Percentiles rank a stretch among this genome's conserved stretches.
Conservation (phyloP, 2,113 vertebrate species). For the Campylorhamphus procurvoides region DNA sequence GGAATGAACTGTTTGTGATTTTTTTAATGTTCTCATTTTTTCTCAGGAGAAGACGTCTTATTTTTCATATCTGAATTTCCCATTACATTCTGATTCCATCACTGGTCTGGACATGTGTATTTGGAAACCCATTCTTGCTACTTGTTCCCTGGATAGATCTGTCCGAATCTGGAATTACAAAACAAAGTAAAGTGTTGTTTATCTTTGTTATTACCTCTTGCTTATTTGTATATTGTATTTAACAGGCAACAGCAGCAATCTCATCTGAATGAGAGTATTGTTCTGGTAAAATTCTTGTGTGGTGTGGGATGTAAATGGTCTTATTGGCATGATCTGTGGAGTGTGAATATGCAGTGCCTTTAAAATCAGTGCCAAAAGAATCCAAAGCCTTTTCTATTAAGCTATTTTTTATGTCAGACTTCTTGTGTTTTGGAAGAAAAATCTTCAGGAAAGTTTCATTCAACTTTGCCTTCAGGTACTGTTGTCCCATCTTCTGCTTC, state of each 20-base stretch:
- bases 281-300: background rate
- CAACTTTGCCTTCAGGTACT: background rate
- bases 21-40: background rate
- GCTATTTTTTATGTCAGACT: background rate
- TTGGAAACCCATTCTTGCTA: conserved; percentile 89
- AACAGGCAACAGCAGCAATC: background rate
- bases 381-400: background rate
- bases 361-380: background rate
- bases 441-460: background rate
- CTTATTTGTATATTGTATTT: background rate
- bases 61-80: conserved; percentile 85
- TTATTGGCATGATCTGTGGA: background rate
- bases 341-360: background rate
- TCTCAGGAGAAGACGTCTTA: conserved; percentile 79
- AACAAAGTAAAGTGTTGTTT: conserved; percentile 81
- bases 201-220: background rate
- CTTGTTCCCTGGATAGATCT: conserved; percentile 90
- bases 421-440: background rate
- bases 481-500: background rate
- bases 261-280: background rate
- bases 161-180: conserved; percentile 95
- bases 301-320: background rate
- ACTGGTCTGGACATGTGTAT: conserved; percentile 88
- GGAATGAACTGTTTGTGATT: background rate
- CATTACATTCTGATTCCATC: conserved; percentile 86